Evolutionary conservation across 2,113 vertebrate genomes (phyloP), one percentile per base, ranked within the genome.

Genomic region (Coryphaenoides rupestris): DNA sequence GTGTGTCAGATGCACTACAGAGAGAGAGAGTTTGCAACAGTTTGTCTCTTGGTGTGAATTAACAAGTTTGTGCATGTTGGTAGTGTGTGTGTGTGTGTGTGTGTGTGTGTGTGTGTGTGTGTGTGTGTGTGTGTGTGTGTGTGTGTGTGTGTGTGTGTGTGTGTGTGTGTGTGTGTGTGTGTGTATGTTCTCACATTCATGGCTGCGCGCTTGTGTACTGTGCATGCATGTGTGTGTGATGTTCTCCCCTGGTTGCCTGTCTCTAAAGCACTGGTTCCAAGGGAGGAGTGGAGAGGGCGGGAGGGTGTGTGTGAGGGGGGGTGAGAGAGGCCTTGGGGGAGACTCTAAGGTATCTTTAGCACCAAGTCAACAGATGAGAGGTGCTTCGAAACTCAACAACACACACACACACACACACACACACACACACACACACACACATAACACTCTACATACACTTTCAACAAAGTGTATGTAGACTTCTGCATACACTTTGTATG

Each of bases 361-460:
- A 63, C 16, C 16, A 60, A 69, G 74, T 80, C 79, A 84, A 86
- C 79, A 85, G 76, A n/a, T 40, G 72, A 84, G 64, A 52, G 61
- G 62, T 10, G 40, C 61, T 45, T 28, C 66, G 55, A 28, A 69
- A 56, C 26, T 60, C 58, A 52, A 10, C 60, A 10, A 74, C 24
- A 21, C 3, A 15, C 23, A 24, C 60, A 57, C 52, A 60, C 2
- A 12, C 19, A 19, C 60, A 16, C 23, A 59, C 60, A 63, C 17
- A 60, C 62, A 66, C 62, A 62, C 12, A 49, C 46, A 16, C 17
- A 55, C 53, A 21, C 53, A 55, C 53, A 55, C n/a, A 55, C 19
- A 19, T 5, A 21, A n/a, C n/a, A n/a, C n/a, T n/a, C n/a, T n/a
- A n/a, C n/a, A n/a, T n/a, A n/a, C n/a, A n/a, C n/a, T n/a, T n/a